These are phyloP conservation scores for Diogma glabrata DNA, from an alignment of 2,888 invertebrate genomes.

Conservation along the genomic window DNA sequence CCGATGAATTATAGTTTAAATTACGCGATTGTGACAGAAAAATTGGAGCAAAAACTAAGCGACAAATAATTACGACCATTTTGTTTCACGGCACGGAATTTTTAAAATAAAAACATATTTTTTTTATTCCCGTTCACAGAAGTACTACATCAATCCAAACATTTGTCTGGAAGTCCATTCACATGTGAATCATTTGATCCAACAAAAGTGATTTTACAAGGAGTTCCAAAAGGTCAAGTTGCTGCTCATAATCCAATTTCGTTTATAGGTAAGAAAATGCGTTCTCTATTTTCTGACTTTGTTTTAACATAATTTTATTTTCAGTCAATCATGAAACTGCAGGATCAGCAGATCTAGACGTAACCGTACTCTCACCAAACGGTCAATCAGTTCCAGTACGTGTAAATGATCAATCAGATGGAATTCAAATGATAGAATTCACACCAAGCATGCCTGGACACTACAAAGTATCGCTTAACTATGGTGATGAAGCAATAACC, in stretches of 20 bases:
- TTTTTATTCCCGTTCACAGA: conserved; percentile 41
- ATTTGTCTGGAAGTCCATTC: conserved; percentile 87
- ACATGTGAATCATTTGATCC: conserved; percentile 87
- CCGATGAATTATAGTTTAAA: too few relatives aligned
- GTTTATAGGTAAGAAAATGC: conserved; percentile 53
- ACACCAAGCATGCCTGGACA: conserved; percentile 68
- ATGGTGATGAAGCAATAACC: conserved; percentile 49
- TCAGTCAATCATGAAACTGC: conserved; percentile 70
- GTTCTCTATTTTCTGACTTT: neutral
- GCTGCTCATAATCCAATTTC: conserved; percentile 73
- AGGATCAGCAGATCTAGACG: conserved; percentile 75
- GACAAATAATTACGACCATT: too few relatives aligned
- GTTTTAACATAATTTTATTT: conserved; percentile 15
- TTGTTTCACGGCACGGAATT: too few relatives aligned
- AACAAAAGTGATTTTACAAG: conserved; percentile 65
- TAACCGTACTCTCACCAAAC: conserved; percentile 76
- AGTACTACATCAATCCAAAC: conserved; percentile 79
- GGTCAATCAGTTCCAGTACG: conserved; percentile 74
- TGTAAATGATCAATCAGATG: conserved; percentile 57
- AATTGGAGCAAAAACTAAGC: too few relatives aligned
- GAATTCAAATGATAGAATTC: conserved; percentile 64
- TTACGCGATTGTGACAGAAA: too few relatives aligned
- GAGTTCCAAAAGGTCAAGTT: conserved; percentile 61
- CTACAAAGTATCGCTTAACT: conserved; percentile 52
- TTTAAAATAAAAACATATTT: neutral